Percentiles rank a stretch among this genome's conserved stretches.
These are phyloP conservation scores for Blastobasis adustella DNA, from an alignment of 2,888 invertebrate species.

Conservation along the genomic window DNA sequence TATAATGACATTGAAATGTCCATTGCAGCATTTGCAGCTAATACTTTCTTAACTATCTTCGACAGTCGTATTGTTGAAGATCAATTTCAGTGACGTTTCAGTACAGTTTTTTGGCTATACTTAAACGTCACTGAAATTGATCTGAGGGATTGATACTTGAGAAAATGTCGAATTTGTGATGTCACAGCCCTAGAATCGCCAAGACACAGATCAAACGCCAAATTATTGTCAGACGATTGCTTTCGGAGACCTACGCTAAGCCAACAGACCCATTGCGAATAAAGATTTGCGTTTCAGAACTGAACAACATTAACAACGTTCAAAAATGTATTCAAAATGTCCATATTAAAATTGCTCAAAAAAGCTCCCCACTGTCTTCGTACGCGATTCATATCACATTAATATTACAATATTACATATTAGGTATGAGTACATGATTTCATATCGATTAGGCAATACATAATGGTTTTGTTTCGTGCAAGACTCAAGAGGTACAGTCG, in stretches of 20 bases:
- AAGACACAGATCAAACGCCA: constrained; percentile 18
- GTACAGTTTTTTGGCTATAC: too few relatives aligned
- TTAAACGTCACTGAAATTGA: too few relatives aligned
- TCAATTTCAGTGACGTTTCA: too few relatives aligned
- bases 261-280: constrained; percentile 14
- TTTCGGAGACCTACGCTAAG: constrained; percentile 24
- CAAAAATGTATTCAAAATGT: constrained; percentile 41
- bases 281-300: constrained; percentile 19
- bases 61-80: too few relatives aligned
- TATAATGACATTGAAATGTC: too few relatives aligned
- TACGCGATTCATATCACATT: constrained; percentile 8
- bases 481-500: too few relatives aligned
- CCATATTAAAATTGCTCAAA: constrained; percentile 40
- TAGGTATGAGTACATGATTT: background rate
- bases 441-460: background rate
- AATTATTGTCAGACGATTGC: constrained; percentile 64
- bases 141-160: too few relatives aligned
- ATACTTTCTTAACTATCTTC: too few relatives aligned
- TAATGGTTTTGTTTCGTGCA: background rate
- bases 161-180: constrained; percentile 1
- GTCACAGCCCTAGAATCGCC: background rate
- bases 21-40: too few relatives aligned
- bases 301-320: constrained; percentile 30
- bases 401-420: too few relatives aligned
- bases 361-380: constrained; percentile 20